Evolutionary conservation across 2,797 vertebrate genomes (phyloP).

Genomic region (Scyliorhinus canicula): DNA sequence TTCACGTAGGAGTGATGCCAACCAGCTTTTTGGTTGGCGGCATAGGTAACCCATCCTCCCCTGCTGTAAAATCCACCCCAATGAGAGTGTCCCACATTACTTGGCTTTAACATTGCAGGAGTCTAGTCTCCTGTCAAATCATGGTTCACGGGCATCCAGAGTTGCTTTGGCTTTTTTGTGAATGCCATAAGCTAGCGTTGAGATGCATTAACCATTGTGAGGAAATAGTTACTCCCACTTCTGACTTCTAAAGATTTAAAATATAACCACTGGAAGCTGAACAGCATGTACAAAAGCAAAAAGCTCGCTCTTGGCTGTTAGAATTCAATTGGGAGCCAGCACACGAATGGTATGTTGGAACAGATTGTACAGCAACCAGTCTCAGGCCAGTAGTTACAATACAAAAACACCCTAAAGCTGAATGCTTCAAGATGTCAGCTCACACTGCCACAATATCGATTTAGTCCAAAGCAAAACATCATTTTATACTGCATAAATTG

Average conservation of each 20-base stretch:
- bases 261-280: not conserved
- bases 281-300: not conserved
- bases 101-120: not conserved
- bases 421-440: constrained; percentile 13
- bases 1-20: no score
- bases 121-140: not conserved
- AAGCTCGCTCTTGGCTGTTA: not conserved
- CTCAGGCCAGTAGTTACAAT: not conserved
- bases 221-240: not conserved
- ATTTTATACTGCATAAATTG: not conserved
- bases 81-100: not conserved
- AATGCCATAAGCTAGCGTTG: not conserved
- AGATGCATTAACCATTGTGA: not conserved
- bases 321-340: not conserved
- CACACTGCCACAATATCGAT: not conserved
- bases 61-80: no score
- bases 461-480: not conserved
- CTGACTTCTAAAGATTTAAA: not conserved
- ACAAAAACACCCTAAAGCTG: not conserved
- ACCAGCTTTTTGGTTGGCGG: no score
- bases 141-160: not conserved
- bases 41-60: no score
- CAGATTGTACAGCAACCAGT: constrained; percentile 13
- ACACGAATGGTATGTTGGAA: not conserved
- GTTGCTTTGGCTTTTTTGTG: not conserved